phyloP scores from a whole-genome alignment of 2,888 invertebrate species.

The Pogonocherus hispidulus region DNA sequence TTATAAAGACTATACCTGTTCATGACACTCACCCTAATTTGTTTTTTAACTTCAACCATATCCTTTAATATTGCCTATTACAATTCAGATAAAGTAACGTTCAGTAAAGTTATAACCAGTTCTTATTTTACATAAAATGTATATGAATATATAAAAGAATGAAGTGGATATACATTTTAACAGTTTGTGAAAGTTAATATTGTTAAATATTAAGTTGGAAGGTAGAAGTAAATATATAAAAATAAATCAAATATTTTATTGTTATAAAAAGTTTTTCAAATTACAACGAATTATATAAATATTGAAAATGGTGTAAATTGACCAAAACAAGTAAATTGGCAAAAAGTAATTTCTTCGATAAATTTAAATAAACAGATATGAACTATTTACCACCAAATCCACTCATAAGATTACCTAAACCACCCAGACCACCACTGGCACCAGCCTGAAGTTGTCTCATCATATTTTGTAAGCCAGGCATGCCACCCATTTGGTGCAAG shows the following conservation, averaged over 20 bases:
- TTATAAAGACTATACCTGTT: too few relatives aligned
- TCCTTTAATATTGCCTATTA: too few relatives aligned
- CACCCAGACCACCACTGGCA: slow-evolving; percentile 71
- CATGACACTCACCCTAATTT: too few relatives aligned
- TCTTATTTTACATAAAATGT: too few relatives aligned
- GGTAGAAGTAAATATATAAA: neutral
- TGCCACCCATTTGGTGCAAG: slow-evolving; percentile 97
- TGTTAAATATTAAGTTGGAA: too few relatives aligned
- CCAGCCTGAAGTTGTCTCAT: slow-evolving; percentile 91
- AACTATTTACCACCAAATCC: slow-evolving; percentile 71
- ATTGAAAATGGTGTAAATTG: slow-evolving; percentile 18
- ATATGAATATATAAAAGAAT: too few relatives aligned
- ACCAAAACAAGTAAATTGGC: slow-evolving; percentile 14
- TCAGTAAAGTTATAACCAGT: too few relatives aligned
- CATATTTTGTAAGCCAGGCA: slow-evolving; percentile 96
- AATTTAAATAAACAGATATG: slow-evolving; percentile 26
- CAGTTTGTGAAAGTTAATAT: too few relatives aligned
- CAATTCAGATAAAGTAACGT: too few relatives aligned
- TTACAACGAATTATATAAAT: slow-evolving; percentile 26
- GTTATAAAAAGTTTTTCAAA: slow-evolving; percentile 17
- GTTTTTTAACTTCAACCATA: too few relatives aligned
- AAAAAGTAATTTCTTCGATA: slow-evolving; percentile 17
- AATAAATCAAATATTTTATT: slow-evolving; percentile 26
- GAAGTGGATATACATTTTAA: too few relatives aligned
- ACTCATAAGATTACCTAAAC: slow-evolving; percentile 73